phyloP scores from a whole-genome alignment of 2,888 invertebrate genomes.

The Andrena flavipes region DNA sequence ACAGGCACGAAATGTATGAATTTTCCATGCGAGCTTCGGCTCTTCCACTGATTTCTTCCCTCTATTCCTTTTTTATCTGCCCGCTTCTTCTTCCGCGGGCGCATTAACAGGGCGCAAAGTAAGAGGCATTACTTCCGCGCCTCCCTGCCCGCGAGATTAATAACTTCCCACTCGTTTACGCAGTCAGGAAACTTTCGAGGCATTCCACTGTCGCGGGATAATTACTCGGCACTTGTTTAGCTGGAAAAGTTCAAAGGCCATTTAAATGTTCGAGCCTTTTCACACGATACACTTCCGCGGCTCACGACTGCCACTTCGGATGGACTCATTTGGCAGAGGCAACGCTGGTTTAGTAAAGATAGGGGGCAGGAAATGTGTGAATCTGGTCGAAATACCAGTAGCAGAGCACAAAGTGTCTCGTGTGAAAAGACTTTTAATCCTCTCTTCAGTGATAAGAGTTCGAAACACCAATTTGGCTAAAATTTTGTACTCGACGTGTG shows the following conservation, averaged over 20 bases:
- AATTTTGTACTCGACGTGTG: no score
- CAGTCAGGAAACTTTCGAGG: slow-evolving; percentile 53
- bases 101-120: slow-evolving; percentile 62
- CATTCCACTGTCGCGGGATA: slow-evolving; percentile 9
- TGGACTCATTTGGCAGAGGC: no score
- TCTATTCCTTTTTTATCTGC: slow-evolving; percentile 24
- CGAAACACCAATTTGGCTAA: no score
- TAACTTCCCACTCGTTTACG: slow-evolving; percentile 64
- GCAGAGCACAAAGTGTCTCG: no score
- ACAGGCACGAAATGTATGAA: slow-evolving; percentile 67
- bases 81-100: slow-evolving; percentile 28
- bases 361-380: no score
- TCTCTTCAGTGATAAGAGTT: no score
- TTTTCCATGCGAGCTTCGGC: slow-evolving; percentile 61
- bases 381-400: no score
- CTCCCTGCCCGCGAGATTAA: slow-evolving; percentile 60
- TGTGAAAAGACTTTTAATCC: no score
- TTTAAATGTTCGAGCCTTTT: slow-evolving; percentile 5
- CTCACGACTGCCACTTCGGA: no score
- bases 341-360: no score
- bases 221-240: slow-evolving; percentile 3
- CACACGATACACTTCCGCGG: no score
- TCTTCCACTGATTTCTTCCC: slow-evolving; percentile 53
- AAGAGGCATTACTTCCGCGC: slow-evolving; percentile 64
- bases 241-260: neutral